Base-by-base conservation (phyloP, 1,140 invertebrate genomes). In the Apolygus lucorum region DNA sequence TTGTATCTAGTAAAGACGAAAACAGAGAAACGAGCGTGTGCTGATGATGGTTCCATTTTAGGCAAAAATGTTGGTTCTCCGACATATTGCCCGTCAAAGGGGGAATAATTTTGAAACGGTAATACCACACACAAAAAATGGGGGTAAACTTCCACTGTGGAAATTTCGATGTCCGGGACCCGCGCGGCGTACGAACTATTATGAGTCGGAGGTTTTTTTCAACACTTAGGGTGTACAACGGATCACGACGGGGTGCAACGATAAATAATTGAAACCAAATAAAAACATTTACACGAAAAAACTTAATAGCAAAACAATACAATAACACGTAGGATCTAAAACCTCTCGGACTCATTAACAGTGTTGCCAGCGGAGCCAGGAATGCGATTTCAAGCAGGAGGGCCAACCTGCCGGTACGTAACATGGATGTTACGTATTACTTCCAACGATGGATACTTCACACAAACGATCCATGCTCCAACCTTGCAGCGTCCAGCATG, bases 1-100 rank as follows among this genome's bases (percentile, higher is more conserved):
- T 81, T 67, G 77, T 78, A 52, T 79, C 78, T 34, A 83, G 73
- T 28, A 84, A 73, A 34, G 77, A 73, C 70, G 83, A 81, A 73
- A 84, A 83, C 17, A 81, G 78, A 28, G 80, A 80, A 59, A 83
- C 74, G 72, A 84, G 77, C 24, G 82, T 84, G 24, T 76, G 75
- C 73, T 82, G 81, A 74, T 84, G 82, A 73, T 83, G 82, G 75
- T 83, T 83, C 82, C 82, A 84, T 73, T 81, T 78, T 28, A 84
- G 75, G 76, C 82, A 83, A 75, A 82, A 83, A 54, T 83, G 80
- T 76, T 83, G 82, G 62, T 79, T 76, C 66, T 76, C 75, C 59
- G 71, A 73, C 71, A 69, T 74, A 59, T 59, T 59, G 54, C 54
- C n/a, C 54, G 54, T 59, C 8, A 11, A 8, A 34, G 27, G 26